Evolutionary conservation across 2,113 vertebrate genomes (phyloP).

Genomic region (Corythaeola cristata): DNA sequence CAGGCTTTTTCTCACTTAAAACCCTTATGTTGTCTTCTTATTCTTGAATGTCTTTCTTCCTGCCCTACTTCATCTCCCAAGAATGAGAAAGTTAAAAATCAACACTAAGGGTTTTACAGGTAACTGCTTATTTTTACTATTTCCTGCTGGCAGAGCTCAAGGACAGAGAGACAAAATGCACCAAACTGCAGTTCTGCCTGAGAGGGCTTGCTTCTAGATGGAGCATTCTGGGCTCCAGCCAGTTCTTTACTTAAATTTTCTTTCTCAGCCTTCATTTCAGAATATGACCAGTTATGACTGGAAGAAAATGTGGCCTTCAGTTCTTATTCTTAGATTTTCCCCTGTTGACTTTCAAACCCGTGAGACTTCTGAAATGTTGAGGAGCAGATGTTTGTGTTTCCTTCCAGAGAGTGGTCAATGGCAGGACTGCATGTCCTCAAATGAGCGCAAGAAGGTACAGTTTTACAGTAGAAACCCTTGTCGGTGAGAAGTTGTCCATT

Average conservation of each 20-base stretch:
- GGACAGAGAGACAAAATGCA: neutral
- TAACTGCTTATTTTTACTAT: neutral
- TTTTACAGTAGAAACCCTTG: neutral
- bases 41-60: neutral
- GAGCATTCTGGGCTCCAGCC: neutral
- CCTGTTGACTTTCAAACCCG: neutral
- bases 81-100: neutral
- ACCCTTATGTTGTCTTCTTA: neutral
- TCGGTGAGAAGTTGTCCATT: neutral
- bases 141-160: neutral
- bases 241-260: neutral
- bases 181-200: neutral
- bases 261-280: neutral
- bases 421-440: neutral
- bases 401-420: neutral
- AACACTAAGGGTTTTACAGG: neutral
- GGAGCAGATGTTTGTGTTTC: neutral
- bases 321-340: neutral
- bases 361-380: neutral
- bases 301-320: neutral
- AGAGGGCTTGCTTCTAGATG: neutral
- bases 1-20: neutral
- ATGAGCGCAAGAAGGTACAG: neutral
- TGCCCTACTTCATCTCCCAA: neutral
- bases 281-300: neutral